Conservation (phyloP, 1,140 invertebrate species). For the Vanessa tameamea region DNA sequence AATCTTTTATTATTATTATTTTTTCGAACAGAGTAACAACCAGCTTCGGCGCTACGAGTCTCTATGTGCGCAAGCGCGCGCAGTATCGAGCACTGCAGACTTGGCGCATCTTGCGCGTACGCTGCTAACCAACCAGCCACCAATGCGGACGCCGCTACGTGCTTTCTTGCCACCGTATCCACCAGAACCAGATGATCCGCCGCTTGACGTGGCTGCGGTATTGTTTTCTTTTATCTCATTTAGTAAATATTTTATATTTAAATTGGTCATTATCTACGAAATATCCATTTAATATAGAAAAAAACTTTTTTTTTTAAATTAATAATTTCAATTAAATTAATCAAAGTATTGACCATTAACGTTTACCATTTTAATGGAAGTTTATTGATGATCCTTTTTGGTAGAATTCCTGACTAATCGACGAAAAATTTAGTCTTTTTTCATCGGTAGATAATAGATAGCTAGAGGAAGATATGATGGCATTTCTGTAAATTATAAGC, state of each 20-base stretch:
- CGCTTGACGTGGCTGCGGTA: constrained; percentile 71
- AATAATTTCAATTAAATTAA: no score
- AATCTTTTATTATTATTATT: background rate
- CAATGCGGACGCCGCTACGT: constrained; percentile 82
- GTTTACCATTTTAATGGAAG: no score
- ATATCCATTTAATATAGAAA: no score
- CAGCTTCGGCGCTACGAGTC: constrained; percentile 89
- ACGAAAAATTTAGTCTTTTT: no score
- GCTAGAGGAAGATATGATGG: no score
- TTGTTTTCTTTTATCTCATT: background rate
- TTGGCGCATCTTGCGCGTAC: constrained; percentile 87
- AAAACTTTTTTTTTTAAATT: no score
- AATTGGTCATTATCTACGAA: no score
- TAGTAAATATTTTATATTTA: background rate
- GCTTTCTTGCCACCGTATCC: constrained; percentile 86
- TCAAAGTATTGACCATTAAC: no score
- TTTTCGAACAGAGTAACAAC: constrained; percentile 84
- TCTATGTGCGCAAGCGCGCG: constrained; percentile 85
- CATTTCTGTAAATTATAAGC: no score
- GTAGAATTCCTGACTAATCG: no score
- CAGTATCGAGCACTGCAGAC: constrained; percentile 86
- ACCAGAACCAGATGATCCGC: constrained; percentile 73
- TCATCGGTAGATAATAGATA: no score
- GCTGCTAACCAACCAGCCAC: constrained; percentile 81
- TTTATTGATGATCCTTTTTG: no score